A percentile compares a stretch with the other conserved stretches of the same genome.
Evolutionary conservation across 2,113 vertebrate species (phyloP).

Genomic region (Patagioenas fasciata): DNA sequence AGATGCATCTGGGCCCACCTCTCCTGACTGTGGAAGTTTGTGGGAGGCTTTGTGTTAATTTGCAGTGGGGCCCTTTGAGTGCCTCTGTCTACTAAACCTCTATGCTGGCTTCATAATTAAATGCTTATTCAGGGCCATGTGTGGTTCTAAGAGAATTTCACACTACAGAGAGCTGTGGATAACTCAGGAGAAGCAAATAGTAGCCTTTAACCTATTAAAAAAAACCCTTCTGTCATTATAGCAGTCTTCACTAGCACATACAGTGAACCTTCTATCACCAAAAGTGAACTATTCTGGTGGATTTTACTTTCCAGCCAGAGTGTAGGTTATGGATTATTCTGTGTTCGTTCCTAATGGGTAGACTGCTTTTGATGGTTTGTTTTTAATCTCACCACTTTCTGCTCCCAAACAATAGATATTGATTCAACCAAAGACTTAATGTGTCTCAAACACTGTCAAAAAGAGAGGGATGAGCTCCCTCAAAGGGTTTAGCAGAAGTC

Average conservation of each 20-base stretch:
- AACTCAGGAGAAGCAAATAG: not conserved
- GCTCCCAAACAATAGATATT: not conserved
- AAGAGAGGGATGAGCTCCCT: not conserved
- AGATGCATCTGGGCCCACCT: fast-evolving
- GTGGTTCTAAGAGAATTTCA: not conserved
- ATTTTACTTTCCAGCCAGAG: not conserved
- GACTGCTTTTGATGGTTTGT: not conserved
- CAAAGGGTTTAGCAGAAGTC: constrained; percentile 44
- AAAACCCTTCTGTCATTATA: not conserved
- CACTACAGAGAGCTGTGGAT: not conserved
- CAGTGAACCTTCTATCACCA: not conserved
- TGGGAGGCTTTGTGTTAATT: not conserved
- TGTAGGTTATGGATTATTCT: not conserved
- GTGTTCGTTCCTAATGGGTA: not conserved
- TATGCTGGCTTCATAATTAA: fast-evolving
- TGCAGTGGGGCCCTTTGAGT: not conserved
- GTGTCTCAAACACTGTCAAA: not conserved
- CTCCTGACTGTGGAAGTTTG: fast-evolving
- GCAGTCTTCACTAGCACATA: not conserved
- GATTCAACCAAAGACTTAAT: not conserved
- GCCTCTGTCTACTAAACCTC: not conserved
- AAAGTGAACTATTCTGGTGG: not conserved
- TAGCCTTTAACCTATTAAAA: not conserved
- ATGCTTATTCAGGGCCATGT: fast-evolving
- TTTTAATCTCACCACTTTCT: not conserved